Conservation (phyloP, 1,140 invertebrate genomes). For the Platorchestia sp. region DNA sequence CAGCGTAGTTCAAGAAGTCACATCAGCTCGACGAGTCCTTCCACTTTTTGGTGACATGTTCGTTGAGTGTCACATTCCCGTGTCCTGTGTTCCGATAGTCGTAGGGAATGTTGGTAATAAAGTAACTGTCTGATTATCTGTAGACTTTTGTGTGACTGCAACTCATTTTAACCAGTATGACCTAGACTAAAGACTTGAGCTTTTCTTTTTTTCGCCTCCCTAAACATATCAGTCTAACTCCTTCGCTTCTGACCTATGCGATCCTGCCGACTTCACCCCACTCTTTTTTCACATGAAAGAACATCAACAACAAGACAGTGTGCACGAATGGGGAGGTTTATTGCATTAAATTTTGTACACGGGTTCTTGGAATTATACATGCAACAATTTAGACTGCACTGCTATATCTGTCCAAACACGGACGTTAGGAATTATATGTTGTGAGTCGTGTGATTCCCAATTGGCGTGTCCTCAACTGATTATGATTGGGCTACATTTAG, state of each 20-base stretch:
- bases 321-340: neutral
- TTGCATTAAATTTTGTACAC: neutral
- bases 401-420: neutral
- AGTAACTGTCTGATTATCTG: neutral
- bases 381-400: neutral
- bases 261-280: neutral
- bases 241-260: neutral
- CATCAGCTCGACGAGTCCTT: neutral
- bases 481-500: neutral
- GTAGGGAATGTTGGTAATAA: conserved; percentile 12
- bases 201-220: neutral
- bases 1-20: neutral
- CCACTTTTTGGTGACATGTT: neutral
- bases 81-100: neutral
- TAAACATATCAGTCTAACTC: neutral
- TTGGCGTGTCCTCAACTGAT: neutral
- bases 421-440: neutral
- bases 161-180: conserved; percentile 11
- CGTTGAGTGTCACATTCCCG: neutral
- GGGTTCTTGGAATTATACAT: neutral
- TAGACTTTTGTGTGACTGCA: neutral
- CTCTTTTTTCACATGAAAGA: neutral
- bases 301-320: neutral
- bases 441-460: neutral
- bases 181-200: neutral